Conservation (phyloP, 2,113 vertebrate species). For the Percina caprodes region DNA sequence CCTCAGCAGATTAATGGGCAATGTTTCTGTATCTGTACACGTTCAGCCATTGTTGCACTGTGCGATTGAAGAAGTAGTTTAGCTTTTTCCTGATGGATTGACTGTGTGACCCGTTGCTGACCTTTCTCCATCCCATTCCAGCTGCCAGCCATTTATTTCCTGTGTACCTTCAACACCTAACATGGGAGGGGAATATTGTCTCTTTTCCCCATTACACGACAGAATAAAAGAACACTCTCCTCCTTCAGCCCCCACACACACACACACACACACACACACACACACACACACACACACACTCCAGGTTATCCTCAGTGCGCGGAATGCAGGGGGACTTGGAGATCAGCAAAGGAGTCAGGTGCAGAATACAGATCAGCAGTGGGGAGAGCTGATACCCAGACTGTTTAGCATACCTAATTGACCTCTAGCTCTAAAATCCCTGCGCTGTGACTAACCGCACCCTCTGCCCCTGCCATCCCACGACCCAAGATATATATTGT, state of each 20-base stretch:
- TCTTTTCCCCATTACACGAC: conserved; percentile 68
- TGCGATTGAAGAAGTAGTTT: conserved; percentile 41
- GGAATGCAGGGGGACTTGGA: conserved; percentile 65
- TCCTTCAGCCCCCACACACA: conserved; percentile 19
- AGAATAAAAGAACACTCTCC: conserved; percentile 68
- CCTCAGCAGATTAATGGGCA: conserved; percentile 53
- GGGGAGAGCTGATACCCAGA: conserved; percentile 52
- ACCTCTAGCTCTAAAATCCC: conserved; percentile 64
- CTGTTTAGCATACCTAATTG: conserved; percentile 77
- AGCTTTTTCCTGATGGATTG: conserved; percentile 66
- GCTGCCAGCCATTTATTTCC: conserved; percentile 70
- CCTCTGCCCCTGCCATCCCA: neutral
- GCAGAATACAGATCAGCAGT: conserved; percentile 77
- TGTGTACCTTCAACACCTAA: conserved; percentile 49
- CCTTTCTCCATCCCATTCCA: conserved; percentile 70
- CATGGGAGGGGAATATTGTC: conserved; percentile 69
- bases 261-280: too few relatives aligned
- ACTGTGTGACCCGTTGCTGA: conserved; percentile 66
- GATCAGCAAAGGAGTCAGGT: conserved; percentile 56
- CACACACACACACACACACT: conserved; percentile 28
- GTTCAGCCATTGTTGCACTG: conserved; percentile 26
- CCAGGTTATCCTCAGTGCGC: conserved; percentile 70
- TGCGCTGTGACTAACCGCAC: conserved; percentile 44
- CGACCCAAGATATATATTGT: conserved; percentile 19
- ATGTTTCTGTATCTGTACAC: conserved; percentile 47